These are phyloP conservation scores for Trogon surrucura DNA, from an alignment of 2,113 vertebrate species.

Conservation along the genomic window DNA sequence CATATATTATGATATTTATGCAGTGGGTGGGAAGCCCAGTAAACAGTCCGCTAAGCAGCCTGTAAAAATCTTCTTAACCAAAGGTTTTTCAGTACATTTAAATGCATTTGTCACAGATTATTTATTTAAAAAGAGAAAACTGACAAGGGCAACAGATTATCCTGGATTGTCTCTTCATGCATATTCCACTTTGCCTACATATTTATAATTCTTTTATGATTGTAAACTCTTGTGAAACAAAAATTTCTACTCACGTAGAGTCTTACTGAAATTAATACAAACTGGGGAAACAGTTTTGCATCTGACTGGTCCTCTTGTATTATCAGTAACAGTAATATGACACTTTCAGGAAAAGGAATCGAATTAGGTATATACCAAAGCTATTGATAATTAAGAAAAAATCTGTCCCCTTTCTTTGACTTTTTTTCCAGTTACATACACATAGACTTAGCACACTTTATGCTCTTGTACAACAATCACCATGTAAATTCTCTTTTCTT, in stretches of 20 bases:
- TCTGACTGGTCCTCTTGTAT: fast-evolving
- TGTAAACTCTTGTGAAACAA: neutral
- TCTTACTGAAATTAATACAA: neutral
- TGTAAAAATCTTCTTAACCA: neutral
- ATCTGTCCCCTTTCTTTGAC: neutral
- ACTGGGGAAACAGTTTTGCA: neutral
- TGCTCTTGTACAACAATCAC: neutral
- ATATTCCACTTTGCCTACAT: neutral
- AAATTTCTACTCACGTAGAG: neutral
- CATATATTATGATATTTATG: neutral
- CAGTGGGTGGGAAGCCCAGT: neutral
- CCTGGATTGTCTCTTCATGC: neutral
- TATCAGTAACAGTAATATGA: neutral
- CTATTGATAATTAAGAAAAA: neutral
- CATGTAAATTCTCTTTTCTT: neutral
- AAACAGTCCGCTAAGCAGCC: neutral
- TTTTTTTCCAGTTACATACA: neutral
- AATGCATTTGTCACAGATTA: neutral
- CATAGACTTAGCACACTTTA: neutral
- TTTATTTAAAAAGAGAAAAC: neutral
- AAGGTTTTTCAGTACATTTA: neutral
- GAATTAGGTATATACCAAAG: neutral
- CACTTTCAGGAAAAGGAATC: neutral
- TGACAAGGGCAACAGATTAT: neutral
- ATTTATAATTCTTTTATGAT: neutral